Base-by-base conservation (phyloP, 2,797 vertebrate species). In the Sternotherus odoratus region DNA sequence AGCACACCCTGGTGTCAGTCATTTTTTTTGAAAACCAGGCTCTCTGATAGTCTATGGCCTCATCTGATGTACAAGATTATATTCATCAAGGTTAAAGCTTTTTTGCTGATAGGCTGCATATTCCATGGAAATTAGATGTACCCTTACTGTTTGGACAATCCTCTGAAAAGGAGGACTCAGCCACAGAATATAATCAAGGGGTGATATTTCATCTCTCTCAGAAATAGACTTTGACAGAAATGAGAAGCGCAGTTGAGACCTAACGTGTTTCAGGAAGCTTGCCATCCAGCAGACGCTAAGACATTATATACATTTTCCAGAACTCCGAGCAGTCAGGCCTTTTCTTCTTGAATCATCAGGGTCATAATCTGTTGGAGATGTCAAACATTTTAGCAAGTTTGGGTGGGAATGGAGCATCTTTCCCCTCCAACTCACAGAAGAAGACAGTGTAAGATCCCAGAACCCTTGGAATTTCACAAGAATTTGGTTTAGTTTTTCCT, bases 11-110 rank as follows among this genome's bases (percentile, higher is more conserved):
- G n/a, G 16, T 86, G 33, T 9, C 75, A 54, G 82, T 43, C 75
- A 48, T 46, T 39, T 46, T 39, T 66, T 66, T 49, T 12, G n/a
- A 72, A 81, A 86, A 69, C 72, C 2, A 46, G 23, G 11, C 33
- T 60, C 23, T 89, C 17, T 84, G 46, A 12, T 83, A 39, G 1
- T 84, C 2, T 1, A 0, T 83, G 24, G 9, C 72, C 4, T 36
- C 1, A 0, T 0, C 0, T 74, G n/a, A 57, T 49, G 39, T 17
- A 36, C 21, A 30, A 60, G 13, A 6, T 28, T 56, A 56, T 28
- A 28, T 28, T 56, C 5, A 28, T 28, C 54, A 56, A 56, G 26
- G 10, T 30, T 60, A 60, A 60, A 33, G 57, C n/a, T 6, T 30
- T 60, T 60, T 39, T 69, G 66, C 36, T 39, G 66, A 69, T 39